These are phyloP conservation scores for Habropoda laboriosa DNA, from an alignment of 1,140 invertebrate species.

Conservation along the genomic window DNA sequence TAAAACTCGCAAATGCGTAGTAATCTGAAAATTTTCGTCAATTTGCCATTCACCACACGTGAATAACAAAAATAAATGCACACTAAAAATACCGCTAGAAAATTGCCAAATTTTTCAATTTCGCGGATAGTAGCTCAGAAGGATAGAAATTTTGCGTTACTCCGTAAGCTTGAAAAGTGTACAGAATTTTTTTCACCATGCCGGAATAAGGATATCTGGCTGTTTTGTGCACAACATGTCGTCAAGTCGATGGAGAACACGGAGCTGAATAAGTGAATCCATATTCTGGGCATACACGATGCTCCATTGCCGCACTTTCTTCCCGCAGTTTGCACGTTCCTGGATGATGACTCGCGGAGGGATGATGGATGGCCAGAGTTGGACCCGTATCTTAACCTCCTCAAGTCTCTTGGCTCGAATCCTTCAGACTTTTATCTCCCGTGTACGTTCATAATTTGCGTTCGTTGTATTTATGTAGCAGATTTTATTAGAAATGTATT, in stretches of 20 bases:
- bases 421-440: not conserved
- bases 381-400: not conserved
- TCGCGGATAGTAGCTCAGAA: no score
- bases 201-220: not conserved
- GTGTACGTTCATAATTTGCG: not conserved
- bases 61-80: no score
- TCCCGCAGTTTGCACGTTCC: not conserved
- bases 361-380: not conserved
- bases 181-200: no score
- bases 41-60: no score
- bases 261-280: not conserved
- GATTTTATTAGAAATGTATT: conserved; percentile 7
- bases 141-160: no score
- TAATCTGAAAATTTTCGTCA: no score
- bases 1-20: no score
- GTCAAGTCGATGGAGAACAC: not conserved
- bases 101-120: no score
- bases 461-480: not conserved
- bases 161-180: no score
- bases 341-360: not conserved
- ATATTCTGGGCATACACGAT: not conserved
- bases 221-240: not conserved
- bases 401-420: no score
- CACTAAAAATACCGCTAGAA: no score
- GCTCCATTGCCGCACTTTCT: not conserved